Evolutionary conservation across 1,140 invertebrate species (phyloP).

Genomic region (Diuraphis noxia): DNA sequence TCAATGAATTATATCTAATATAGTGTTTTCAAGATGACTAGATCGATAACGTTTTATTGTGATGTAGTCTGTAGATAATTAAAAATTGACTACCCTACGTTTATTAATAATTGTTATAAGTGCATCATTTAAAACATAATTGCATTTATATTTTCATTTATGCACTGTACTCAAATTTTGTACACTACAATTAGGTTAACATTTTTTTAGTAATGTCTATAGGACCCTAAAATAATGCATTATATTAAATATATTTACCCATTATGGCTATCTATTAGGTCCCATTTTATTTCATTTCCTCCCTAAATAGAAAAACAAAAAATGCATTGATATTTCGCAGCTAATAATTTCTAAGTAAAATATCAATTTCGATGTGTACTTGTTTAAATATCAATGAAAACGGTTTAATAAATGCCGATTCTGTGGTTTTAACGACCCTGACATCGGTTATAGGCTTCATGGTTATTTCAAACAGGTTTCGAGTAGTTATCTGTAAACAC

Average conservation of each 20-base stretch:
- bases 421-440: constrained; percentile 35
- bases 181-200: neutral
- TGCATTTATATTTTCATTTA: neutral
- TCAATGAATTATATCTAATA: no score
- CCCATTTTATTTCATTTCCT: constrained; percentile 56
- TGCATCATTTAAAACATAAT: neutral
- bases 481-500: neutral
- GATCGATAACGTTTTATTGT: no score
- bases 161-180: neutral
- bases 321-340: neutral
- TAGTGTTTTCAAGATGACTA: no score
- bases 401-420: constrained; percentile 21
- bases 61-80: no score
- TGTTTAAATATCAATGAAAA: constrained; percentile 40
- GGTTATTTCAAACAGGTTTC: neutral
- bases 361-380: neutral
- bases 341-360: neutral
- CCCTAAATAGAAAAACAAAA: constrained; percentile 50
- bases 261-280: constrained; percentile 56
- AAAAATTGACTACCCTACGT: no score
- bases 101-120: neutral
- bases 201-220: neutral
- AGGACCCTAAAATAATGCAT: neutral
- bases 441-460: constrained; percentile 36
- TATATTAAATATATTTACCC: constrained; percentile 52